phyloP scores from a whole-genome alignment of 2,888 invertebrate species.

The Scrobipalpa costella region DNA sequence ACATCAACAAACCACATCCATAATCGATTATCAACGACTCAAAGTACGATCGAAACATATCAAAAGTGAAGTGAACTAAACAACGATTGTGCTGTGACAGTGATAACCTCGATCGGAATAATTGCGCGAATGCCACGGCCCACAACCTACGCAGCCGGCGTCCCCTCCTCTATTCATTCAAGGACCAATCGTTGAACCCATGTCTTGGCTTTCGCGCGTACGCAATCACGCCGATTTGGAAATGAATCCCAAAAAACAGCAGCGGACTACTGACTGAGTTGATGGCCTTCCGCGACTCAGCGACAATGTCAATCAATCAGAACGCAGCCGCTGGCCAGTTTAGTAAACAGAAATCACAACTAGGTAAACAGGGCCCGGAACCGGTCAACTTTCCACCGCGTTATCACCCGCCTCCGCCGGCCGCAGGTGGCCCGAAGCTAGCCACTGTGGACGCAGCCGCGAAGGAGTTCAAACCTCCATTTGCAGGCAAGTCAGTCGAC shows the following conservation, averaged over 20 bases:
- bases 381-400: constrained; percentile 85
- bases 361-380: constrained; percentile 78
- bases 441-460: constrained; percentile 81
- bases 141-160: constrained; percentile 76
- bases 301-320: constrained; percentile 79
- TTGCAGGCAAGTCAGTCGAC: constrained; percentile 63
- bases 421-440: constrained; percentile 83
- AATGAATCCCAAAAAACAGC: constrained; percentile 54
- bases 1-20: constrained; percentile 35
- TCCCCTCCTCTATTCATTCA: constrained; percentile 75
- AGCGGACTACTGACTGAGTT: constrained; percentile 57
- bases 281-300: constrained; percentile 55
- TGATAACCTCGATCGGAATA: constrained; percentile 44
- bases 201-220: constrained; percentile 61
- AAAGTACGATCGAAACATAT: constrained; percentile 28
- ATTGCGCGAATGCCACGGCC: constrained; percentile 78
- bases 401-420: constrained; percentile 89
- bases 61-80: constrained; percentile 19
- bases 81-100: constrained; percentile 22
- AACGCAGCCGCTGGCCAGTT: constrained; percentile 71
- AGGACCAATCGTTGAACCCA: constrained; percentile 77
- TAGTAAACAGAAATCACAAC: constrained; percentile 76
- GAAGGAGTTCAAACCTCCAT: constrained; percentile 72
- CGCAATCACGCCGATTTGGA: constrained; percentile 56
- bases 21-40: background rate